A percentile compares a stretch with the other conserved stretches of the same genome.
phyloP scores from a whole-genome alignment of 2,888 invertebrate species.

The Orchesella flavescens region DNA sequence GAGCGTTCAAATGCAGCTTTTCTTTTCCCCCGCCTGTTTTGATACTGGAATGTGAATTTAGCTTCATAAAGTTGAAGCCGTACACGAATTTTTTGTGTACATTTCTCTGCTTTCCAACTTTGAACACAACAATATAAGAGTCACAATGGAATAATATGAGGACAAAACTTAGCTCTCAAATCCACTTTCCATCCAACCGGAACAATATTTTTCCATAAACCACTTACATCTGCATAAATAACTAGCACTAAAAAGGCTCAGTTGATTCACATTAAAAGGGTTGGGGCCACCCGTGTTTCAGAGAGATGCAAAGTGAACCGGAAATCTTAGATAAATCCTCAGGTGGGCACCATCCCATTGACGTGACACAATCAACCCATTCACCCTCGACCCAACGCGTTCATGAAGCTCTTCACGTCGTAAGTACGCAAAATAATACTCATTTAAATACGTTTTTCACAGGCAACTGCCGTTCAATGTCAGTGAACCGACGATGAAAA shows the following conservation, averaged over 20 bases:
- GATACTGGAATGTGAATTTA: too few relatives aligned
- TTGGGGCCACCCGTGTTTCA: slow-evolving; percentile 56
- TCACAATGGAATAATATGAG: neutral
- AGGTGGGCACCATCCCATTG: slow-evolving; percentile 69
- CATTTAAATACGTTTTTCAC: slow-evolving; percentile 42
- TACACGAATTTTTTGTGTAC: too few relatives aligned
- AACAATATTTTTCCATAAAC: slow-evolving; percentile 72
- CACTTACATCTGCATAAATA: slow-evolving; percentile 72
- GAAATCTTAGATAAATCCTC: slow-evolving; percentile 71
- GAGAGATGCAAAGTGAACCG: slow-evolving; percentile 64
- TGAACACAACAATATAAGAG: neutral
- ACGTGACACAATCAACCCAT: slow-evolving; percentile 3
- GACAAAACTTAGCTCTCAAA: slow-evolving; percentile 10
- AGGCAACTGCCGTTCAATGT: neutral
- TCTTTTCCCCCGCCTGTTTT: too few relatives aligned
- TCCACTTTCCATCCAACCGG: slow-evolving; percentile 64
- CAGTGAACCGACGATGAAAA: slow-evolving; percentile 13
- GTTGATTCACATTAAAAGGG: slow-evolving; percentile 55
- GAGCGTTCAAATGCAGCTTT: too few relatives aligned
- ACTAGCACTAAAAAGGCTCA: slow-evolving; percentile 58
- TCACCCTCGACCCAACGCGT: neutral
- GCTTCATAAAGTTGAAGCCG: too few relatives aligned
- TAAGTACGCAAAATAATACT: slow-evolving; percentile 3
- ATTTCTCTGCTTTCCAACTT: too few relatives aligned
- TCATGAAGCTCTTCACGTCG: neutral